Base-by-base conservation (phyloP, 2,888 invertebrate genomes). In the Lithophane semibrunnea region DNA sequence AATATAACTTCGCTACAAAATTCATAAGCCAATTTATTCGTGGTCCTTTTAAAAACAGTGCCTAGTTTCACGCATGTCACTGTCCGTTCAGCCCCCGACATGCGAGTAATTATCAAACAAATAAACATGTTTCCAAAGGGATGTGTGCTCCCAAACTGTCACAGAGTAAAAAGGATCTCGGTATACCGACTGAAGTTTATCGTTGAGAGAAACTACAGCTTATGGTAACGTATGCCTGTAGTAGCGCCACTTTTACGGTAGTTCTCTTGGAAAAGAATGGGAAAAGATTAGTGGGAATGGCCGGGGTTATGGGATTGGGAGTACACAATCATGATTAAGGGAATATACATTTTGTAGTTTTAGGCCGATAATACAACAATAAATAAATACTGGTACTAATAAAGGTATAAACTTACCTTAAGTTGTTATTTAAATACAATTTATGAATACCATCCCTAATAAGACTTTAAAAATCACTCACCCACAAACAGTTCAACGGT, bases 41-140 rank as follows among this genome's bases (percentile, higher is more conserved):
- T 64, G 49, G 75, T 71, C 60, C 52, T 60, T 67, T 61, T 64
- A 73, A 77, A 73, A 75, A 79, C 67, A 73, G 54, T 60, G 61
- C 52, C 75, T 78, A 77, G 77, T 80, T 77, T 79, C 75, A 80
- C 78, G 68, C 71, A 71, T 69, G 82, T 88, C 81, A 84, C 71
- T 77, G 80, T 77, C 87, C 71, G 56, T 54, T 73, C 84, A 52
- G 37, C 64, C 79, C 72, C 42, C 44, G 79, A 54, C 73, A 64
- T 63, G 72, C 68, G 65, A 61, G 81, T 86, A 69, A 87, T 88
- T 88, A 87, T 88, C 87, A 88, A 85, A 88, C 87, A 88, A 85
- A 88, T 86, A 88, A 88, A 88, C 76, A 86, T 88, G 84, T 86
- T 82, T 79, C 79, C 75, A 77, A 82, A 75, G 77, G 78, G 81